Percentiles rank a stretch among this genome's conserved stretches.
These are phyloP conservation scores for Cavia porcellus DNA, from an alignment of 2,113 vertebrate species.

Conservation along the genomic window DNA sequence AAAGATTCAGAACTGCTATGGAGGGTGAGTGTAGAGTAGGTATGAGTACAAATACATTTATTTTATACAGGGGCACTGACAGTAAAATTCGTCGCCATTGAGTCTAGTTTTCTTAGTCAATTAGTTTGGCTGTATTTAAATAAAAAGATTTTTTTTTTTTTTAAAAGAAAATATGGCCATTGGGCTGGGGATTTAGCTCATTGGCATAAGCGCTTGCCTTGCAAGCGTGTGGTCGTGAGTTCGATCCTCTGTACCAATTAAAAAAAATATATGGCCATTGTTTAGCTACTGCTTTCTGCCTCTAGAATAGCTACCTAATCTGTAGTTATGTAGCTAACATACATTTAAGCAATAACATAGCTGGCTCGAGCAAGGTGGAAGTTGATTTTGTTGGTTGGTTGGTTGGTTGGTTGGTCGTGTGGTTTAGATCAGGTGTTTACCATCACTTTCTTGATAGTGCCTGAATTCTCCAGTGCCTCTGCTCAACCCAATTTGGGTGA, in stretches of 20 bases:
- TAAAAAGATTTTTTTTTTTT: neutral
- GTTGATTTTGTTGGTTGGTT: neutral
- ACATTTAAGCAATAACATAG: neutral
- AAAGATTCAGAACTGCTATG: neutral
- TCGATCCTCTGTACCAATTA: too few species aligned
- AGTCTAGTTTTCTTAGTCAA: conserved; percentile 6
- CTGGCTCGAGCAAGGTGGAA: neutral
- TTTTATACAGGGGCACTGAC: neutral
- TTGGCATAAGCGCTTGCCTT: too few species aligned
- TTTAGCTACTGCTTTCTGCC: neutral
- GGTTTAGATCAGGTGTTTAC: neutral
- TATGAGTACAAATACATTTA: neutral
- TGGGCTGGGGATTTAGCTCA: neutral
- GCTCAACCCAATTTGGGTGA: neutral
- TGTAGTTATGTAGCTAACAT: neutral
- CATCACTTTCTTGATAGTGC: neutral
- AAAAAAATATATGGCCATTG: neutral
- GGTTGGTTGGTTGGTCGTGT: neutral
- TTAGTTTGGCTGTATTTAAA: conserved; percentile 16
- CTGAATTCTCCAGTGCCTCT: neutral
- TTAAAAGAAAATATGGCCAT: neutral
- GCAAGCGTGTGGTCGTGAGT: too few species aligned
- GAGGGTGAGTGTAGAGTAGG: neutral
- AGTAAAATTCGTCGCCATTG: neutral
- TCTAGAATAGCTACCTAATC: neutral